Evolutionary conservation across 2,113 vertebrate species (phyloP), one percentile per base, ranked within the genome.

Genomic region (Mungos mungo): DNA sequence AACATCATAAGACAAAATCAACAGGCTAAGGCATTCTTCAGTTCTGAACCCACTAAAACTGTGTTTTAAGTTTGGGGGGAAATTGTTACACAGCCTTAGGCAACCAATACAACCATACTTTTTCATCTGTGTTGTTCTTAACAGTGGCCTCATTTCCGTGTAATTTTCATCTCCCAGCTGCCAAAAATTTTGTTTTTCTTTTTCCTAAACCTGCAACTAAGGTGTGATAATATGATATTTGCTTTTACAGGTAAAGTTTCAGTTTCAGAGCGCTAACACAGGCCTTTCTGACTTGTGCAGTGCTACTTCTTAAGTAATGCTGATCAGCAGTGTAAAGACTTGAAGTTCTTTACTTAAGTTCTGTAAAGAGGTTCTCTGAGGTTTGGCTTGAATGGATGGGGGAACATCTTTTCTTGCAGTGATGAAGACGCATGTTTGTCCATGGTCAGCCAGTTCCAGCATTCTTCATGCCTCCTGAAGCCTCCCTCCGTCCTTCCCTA

Each of bases 281-380:
- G 57, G 63, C 68, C 85, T 33, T 47, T 60, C 35, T 4, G 15
- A 14, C 72, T 4, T 38, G 65, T 54, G 19, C 80, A 5, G 21
- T 10, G 5, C 16, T 1, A 1, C 69, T 27, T 77, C 69, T 52
- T 33, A 45, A 60, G 18, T 21, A 4, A 19, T 13, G 33, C 8
- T 4, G 0, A 7, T 25, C 31, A n/a, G 35, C n/a, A n/a, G 1
- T 1, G 10, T 31, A 4, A 19, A 19, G 71, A 15, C 68, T 31
- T 2, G 0, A 31, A 13, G 16, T 29, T 47, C 35, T 15, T 13
- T 10, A 38, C 38, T 38, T 41, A 41, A 41, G 41, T 41, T 41
- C 41, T 88, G 29, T 25, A 41, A 41, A 41, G 41, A 41, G 25
- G 29, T 11, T 63, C 52, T 45, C 80, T 38, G n/a, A 45, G 41